Evolutionary conservation across 2,888 invertebrate genomes (phyloP), one percentile per base, ranked within the genome.

Genomic region (Pyrgus malvae): DNA sequence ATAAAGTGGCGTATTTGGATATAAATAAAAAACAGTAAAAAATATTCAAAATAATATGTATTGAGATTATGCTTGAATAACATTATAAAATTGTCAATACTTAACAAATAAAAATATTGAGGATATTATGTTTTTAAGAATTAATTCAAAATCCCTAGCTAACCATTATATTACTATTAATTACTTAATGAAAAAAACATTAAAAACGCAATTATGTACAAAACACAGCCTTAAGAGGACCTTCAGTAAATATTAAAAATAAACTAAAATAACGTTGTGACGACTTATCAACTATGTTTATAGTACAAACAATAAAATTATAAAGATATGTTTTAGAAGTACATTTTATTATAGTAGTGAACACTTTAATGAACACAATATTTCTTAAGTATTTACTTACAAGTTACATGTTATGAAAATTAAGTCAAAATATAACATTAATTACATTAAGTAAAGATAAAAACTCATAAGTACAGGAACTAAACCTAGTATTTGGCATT

Each of bases 201-300:
- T n/a, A n/a, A n/a, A n/a, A n/a, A n/a, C n/a, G n/a, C 81, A 85
- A 63, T 79, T 79, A 84, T 84, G 79, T 87, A 87, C 82, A 78
- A 51, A 64, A 62, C 78, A 85, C 83, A 86, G 83, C 78, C 82
- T 80, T 72, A 72, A 61, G 61, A 70, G 78, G 77, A 86, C 80
- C 79, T 79, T 85, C 76, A 70, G 44, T 75, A 75, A 77, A 73
- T 60, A 66, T 38, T 58, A 58, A 56, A 56, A 67, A 66, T 56
- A 56, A 68, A 64, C 41, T 58, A 29, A 37, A 27, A n/a, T 27
- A 42, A 76, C 67, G 65, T 78, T 80, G 80, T 78, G 84, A 80
- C 81, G 77, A 78, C 74, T 76, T 73, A 45, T 31, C 31, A 11
- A 31, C 4, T 31, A 11, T 11, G 2, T 33, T 12, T 31, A 31